phyloP scores from a whole-genome alignment of 2,888 invertebrate genomes.

The Aromia moschata region DNA sequence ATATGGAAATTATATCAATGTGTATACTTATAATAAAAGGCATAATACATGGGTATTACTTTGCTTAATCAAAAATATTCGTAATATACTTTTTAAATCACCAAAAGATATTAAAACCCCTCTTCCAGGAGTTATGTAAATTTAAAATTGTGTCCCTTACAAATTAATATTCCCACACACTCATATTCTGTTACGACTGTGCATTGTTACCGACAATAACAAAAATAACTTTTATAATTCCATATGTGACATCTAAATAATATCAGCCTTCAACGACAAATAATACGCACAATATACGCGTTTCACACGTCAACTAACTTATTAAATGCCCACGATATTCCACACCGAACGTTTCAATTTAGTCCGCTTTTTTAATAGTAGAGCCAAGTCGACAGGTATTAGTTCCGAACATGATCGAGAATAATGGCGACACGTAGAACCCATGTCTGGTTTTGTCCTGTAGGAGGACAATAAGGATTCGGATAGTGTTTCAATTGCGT shows the following conservation, averaged over 20 bases:
- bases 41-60: too few relatives aligned
- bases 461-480: slow-evolving; percentile 46
- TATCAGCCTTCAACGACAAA: slow-evolving; percentile 8
- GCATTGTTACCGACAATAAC: not conserved
- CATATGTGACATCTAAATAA: slow-evolving; percentile 19
- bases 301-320: slow-evolving; percentile 30
- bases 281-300: slow-evolving; percentile 19
- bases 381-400: slow-evolving; percentile 57
- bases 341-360: slow-evolving; percentile 37
- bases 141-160: too few relatives aligned
- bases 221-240: slow-evolving; percentile 11
- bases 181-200: not conserved
- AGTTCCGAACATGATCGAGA: slow-evolving; percentile 56
- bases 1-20: too few relatives aligned
- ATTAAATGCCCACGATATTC: slow-evolving; percentile 22
- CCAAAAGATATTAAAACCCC: too few relatives aligned
- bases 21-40: too few relatives aligned
- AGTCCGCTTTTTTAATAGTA: slow-evolving; percentile 27
- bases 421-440: slow-evolving; percentile 54
- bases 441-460: slow-evolving; percentile 52
- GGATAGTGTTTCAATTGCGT: slow-evolving; percentile 55
- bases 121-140: too few relatives aligned
- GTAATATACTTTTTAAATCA: too few relatives aligned
- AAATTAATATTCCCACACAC: not conserved
- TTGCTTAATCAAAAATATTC: too few relatives aligned